These are phyloP conservation scores for Karalla daura DNA, from an alignment of 2,797 vertebrate species.

Conservation along the genomic window DNA sequence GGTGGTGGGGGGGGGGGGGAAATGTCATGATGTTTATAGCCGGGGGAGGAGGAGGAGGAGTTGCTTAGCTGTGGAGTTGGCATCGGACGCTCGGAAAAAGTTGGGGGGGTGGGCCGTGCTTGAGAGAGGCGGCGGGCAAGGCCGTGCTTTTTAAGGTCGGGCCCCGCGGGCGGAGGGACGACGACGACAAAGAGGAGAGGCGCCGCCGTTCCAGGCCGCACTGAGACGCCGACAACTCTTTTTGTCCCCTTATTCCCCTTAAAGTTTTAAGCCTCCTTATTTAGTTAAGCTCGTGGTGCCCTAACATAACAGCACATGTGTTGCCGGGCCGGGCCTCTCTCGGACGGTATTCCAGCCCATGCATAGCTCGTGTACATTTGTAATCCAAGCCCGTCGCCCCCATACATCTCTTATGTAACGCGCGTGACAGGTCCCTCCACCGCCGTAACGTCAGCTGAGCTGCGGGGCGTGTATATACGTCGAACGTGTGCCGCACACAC, in stretches of 20 bases:
- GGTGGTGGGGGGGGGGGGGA: no score
- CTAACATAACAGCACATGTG: no score
- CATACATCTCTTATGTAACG: conserved; percentile 38
- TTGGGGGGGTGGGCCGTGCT: background rate
- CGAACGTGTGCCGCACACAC: no score
- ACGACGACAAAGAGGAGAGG: no score
- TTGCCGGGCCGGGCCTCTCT: no score
- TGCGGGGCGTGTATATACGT: conserved; percentile 13
- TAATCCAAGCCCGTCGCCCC: conserved; percentile 30
- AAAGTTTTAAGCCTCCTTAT: no score
- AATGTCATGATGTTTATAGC: conserved; percentile 20
- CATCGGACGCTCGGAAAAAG: conserved; percentile 18
- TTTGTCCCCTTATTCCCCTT: no score
- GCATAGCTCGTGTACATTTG: conserved; percentile 37
- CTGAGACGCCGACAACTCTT: no score
- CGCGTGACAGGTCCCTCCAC: background rate
- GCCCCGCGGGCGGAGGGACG: background rate
- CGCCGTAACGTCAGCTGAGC: conserved; percentile 11
- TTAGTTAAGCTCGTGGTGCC: no score
- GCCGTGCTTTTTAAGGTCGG: conserved; percentile 13
- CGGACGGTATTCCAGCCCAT: no score
- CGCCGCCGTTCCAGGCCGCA: no score
- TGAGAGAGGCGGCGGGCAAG: no score
- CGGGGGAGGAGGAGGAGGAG: conserved; percentile 13
- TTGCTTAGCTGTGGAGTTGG: conserved; percentile 15